A percentile compares a stretch with the other conserved stretches of the same genome.
Evolutionary conservation across 2,113 vertebrate genomes (phyloP).

Genomic region (Falco punctatus): DNA sequence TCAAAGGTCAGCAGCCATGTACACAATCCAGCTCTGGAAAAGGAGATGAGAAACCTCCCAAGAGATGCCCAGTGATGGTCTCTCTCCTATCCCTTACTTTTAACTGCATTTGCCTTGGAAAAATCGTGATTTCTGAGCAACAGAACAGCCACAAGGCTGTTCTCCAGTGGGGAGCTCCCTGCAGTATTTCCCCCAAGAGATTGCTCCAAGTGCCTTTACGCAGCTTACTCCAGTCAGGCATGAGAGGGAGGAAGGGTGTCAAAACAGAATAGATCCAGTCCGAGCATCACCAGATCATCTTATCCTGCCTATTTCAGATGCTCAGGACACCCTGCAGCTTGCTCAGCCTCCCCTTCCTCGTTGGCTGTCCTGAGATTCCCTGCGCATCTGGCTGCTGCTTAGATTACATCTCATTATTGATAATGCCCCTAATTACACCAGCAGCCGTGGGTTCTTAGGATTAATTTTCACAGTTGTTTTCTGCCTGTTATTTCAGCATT

Average conservation of each 20-base stretch:
- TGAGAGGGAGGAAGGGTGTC: not conserved
- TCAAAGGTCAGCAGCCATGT: slow-evolving; percentile 81
- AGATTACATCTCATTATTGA: slow-evolving; percentile 38
- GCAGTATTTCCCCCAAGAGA: not conserved
- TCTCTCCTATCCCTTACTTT: not conserved
- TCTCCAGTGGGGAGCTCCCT: not conserved
- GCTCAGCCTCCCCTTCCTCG: not conserved
- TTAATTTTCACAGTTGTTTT: slow-evolving; percentile 18
- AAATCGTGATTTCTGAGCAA: not conserved
- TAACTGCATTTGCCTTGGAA: not conserved
- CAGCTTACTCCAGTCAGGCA: not conserved
- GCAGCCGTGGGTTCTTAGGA: not conserved
- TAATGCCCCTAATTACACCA: slow-evolving; percentile 23
- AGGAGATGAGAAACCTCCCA: not conserved
- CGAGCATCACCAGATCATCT: not conserved
- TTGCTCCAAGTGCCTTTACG: not conserved
- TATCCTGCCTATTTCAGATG: not conserved
- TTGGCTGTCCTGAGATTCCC: not conserved
- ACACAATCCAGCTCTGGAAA: not conserved
- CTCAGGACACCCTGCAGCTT: not conserved
- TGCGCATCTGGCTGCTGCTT: not conserved
- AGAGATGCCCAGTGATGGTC: not conserved
- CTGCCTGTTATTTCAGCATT: not conserved
- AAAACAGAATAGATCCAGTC: not conserved
- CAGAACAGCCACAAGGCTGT: not conserved